A percentile compares a stretch with the other conserved stretches of the same genome.
Evolutionary conservation across 1,140 invertebrate genomes (phyloP).

Genomic region (Panagrolaimus sp.): DNA sequence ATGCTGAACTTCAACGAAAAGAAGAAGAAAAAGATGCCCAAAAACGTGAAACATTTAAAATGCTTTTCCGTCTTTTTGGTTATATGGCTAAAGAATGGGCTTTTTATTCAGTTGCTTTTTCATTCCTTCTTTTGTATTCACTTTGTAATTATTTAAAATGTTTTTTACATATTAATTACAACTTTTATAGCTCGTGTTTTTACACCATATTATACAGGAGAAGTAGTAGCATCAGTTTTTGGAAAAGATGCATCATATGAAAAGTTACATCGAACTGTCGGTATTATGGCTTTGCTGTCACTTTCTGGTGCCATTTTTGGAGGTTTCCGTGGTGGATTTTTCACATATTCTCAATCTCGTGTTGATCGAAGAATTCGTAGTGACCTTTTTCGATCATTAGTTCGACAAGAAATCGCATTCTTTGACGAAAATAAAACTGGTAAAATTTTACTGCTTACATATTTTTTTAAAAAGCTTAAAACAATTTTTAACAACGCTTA

Average conservation of each 20-base stretch:
- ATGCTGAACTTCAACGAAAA: slow-evolving; percentile 31
- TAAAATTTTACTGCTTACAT: no score
- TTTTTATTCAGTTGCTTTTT: slow-evolving; percentile 45
- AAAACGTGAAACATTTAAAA: slow-evolving; percentile 44
- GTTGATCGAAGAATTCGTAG: slow-evolving; percentile 50
- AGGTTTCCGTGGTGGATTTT: slow-evolving; percentile 53
- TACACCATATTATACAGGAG: slow-evolving; percentile 54
- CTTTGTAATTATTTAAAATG: no score
- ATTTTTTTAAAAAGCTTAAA: not conserved
- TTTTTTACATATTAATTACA: slow-evolving; percentile 12
- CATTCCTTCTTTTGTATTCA: slow-evolving; percentile 52
- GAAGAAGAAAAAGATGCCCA: slow-evolving; percentile 36
- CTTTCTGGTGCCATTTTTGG: slow-evolving; percentile 53
- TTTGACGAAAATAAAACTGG: slow-evolving; percentile 57
- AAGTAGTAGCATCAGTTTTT: slow-evolving; percentile 55
- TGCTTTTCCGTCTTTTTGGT: slow-evolving; percentile 39
- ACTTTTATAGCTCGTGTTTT: slow-evolving; percentile 48
- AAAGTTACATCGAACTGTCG: slow-evolving; percentile 40
- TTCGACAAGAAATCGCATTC: slow-evolving; percentile 55
- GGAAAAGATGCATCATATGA: slow-evolving; percentile 46
- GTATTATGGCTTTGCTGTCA: slow-evolving; percentile 47
- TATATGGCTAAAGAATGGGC: slow-evolving; percentile 46
- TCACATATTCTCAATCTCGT: slow-evolving; percentile 39
- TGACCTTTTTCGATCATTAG: slow-evolving; percentile 49
- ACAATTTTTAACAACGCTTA: no score